A percentile compares a stretch with the other conserved stretches of the same genome.
These are phyloP conservation scores for Marisa cornuarietis DNA, from an alignment of 1,140 invertebrate species.

Conservation along the genomic window DNA sequence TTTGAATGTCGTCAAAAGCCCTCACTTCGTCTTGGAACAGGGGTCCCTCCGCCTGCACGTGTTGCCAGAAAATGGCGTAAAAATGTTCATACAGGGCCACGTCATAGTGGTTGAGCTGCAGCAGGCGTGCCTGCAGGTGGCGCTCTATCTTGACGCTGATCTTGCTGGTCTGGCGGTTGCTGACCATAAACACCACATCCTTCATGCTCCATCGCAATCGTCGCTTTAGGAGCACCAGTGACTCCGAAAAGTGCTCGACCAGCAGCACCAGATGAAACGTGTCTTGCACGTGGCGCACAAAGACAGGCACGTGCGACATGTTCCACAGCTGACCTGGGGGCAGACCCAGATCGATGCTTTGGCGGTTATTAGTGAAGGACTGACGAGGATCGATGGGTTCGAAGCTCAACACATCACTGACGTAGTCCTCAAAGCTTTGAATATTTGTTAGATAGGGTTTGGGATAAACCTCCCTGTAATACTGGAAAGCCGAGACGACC, in stretches of 20 bases:
- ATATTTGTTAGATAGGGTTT: slow-evolving; percentile 18
- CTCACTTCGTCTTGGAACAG: slow-evolving; percentile 22
- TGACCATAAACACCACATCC: slow-evolving; percentile 7
- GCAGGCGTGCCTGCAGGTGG: not conserved
- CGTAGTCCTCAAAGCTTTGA: not conserved
- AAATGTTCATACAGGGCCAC: slow-evolving; percentile 37
- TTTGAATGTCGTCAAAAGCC: slow-evolving; percentile 10
- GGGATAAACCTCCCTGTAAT: slow-evolving; percentile 26
- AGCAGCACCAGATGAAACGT: slow-evolving; percentile 69
- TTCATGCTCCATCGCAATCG: slow-evolving; percentile 14
- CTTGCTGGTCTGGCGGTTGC: slow-evolving; percentile 7
- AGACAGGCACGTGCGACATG: slow-evolving; percentile 20
- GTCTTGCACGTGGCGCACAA: slow-evolving; percentile 28
- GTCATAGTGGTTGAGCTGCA: slow-evolving; percentile 16
- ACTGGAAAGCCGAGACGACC: slow-evolving; percentile 40
- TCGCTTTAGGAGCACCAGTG: slow-evolving; percentile 67
- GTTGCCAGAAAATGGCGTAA: slow-evolving; percentile 21
- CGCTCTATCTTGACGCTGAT: not conserved
- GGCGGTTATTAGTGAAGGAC: slow-evolving; percentile 41
- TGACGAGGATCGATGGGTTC: not conserved
- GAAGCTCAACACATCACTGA: not conserved
- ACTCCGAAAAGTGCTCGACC: slow-evolving; percentile 69
- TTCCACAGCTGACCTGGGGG: slow-evolving; percentile 9
- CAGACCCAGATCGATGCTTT: slow-evolving; percentile 44
- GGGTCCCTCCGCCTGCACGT: slow-evolving; percentile 17